Evolutionary conservation across 2,113 vertebrate genomes (phyloP).

Genomic region (Cisticola juncidis): DNA sequence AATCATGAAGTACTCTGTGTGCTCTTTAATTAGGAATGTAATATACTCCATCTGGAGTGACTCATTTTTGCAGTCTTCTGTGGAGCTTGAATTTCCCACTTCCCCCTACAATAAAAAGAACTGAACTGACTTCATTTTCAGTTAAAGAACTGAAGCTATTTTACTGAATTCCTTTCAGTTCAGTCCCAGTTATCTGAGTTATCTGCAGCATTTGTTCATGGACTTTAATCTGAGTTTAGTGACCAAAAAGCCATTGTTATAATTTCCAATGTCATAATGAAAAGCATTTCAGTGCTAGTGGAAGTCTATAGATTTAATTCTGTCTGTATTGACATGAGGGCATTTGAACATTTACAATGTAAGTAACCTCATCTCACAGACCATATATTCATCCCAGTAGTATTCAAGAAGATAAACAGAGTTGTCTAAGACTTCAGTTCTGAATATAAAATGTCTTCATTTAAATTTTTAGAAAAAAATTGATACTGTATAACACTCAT

Average conservation of each 20-base stretch:
- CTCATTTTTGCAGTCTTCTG: constrained; percentile 54
- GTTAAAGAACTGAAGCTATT: no score
- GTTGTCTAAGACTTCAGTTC: not conserved
- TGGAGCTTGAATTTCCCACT: constrained; percentile 18
- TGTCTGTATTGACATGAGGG: not conserved
- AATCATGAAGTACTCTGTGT: constrained; percentile 38
- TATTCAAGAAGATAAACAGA: not conserved
- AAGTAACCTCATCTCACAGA: not conserved
- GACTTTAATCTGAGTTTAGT: not conserved
- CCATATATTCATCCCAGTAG: not conserved
- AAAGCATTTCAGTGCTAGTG: not conserved
- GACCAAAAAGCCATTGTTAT: not conserved
- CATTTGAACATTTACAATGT: not conserved
- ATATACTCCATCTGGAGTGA: constrained; percentile 63
- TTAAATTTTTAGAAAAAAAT: not conserved
- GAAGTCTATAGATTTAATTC: not conserved
- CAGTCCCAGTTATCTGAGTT: not conserved
- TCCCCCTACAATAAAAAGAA: not conserved
- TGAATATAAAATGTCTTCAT: not conserved
- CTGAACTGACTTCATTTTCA: no score
- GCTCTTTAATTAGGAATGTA: constrained; percentile 65
- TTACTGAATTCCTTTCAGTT: not conserved
- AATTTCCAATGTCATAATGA: not conserved
- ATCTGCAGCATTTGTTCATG: not conserved
- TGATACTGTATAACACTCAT: not conserved